A percentile compares a stretch with the other conserved stretches of the same genome.
Conservation (phyloP, 2,888 invertebrate genomes). For the Hetaerina titia region DNA sequence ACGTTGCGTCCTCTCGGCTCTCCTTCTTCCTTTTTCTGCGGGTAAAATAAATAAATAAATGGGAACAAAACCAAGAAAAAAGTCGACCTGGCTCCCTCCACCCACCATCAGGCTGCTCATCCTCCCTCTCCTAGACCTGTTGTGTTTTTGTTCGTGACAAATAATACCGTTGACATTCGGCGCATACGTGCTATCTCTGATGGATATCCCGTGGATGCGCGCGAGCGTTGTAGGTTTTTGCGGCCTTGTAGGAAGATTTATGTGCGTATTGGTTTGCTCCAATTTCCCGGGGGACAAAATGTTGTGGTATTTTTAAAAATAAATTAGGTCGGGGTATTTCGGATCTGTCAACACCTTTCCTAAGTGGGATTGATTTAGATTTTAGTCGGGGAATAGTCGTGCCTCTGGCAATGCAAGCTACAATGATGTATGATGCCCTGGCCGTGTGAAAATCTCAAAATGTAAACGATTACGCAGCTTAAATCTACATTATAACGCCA, state of each 20-base stretch:
- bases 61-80: neutral
- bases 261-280: neutral
- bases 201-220: neutral
- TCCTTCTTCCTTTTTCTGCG: neutral
- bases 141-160: conserved; percentile 19
- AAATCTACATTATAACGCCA: too few species aligned
- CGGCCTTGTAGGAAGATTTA: neutral
- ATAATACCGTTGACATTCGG: conserved; percentile 27
- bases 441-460: neutral
- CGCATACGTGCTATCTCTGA: conserved; percentile 27
- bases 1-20: neutral
- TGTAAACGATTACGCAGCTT: neutral
- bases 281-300: conserved; percentile 12
- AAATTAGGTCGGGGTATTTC: neutral
- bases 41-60: neutral
- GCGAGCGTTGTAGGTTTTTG: conserved; percentile 12
- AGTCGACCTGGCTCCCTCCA: neutral
- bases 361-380: neutral
- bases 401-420: neutral
- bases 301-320: conserved; percentile 7
- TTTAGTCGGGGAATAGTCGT: neutral
- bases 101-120: neutral
- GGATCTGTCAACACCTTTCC: neutral
- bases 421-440: neutral
- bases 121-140: neutral